Conservation (phyloP, 2,888 invertebrate genomes). For the Barypeithes pellucidus region DNA sequence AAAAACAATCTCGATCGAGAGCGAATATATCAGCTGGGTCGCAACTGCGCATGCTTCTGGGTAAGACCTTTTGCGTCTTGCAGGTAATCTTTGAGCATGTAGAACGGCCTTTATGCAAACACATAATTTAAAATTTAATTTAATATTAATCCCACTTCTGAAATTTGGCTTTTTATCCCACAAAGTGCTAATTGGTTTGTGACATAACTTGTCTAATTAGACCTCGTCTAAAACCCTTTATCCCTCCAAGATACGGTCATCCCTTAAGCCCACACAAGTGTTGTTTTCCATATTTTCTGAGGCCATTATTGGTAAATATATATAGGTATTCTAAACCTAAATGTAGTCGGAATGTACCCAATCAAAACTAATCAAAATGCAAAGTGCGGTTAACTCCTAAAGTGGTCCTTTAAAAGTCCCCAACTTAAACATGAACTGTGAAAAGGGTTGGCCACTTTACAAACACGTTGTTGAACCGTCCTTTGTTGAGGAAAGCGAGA, state of each 20-base stretch:
- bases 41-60: no score
- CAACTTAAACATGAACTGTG: conserved; percentile 18
- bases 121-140: no score
- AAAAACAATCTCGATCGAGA: no score
- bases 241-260: background rate
- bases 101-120: no score
- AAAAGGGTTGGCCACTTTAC: conserved; percentile 26
- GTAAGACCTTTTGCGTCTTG: no score
- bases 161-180: no score
- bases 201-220: no score
- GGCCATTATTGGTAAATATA: background rate
- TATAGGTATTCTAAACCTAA: background rate
- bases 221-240: no score
- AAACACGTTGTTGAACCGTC: conserved; percentile 15
- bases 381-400: conserved; percentile 22
- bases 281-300: background rate
- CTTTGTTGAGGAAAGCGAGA: conserved; percentile 3
- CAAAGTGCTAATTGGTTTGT: no score
- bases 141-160: no score
- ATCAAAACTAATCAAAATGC: conserved; percentile 26
- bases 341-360: conserved; percentile 16
- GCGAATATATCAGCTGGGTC: no score
- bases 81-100: no score
- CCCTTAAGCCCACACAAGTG: background rate
- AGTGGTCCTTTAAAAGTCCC: conserved; percentile 11